Conservation (phyloP, 2,113 vertebrate species). For the Pseudorhombus dupliciocellatus region DNA sequence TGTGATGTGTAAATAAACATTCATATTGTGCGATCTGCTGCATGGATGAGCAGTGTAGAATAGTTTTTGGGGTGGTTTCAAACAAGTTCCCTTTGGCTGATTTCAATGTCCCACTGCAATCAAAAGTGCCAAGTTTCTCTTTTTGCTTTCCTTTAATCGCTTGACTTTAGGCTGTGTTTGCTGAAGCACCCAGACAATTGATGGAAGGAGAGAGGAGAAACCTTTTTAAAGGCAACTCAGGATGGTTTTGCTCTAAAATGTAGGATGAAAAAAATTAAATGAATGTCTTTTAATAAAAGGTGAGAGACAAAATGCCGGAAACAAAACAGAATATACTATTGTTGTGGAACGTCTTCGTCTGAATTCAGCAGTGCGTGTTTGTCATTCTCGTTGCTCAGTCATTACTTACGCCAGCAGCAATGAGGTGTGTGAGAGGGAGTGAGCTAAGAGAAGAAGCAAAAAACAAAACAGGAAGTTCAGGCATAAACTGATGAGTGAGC, state of each 20-base stretch:
- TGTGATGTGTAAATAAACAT: no score
- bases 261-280: background rate
- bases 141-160: background rate
- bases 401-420: constrained; percentile 21
- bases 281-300: background rate
- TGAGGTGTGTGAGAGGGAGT: background rate
- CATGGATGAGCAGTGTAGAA: no score
- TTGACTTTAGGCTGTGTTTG: background rate
- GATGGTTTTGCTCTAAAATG: background rate
- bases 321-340: background rate
- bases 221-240: background rate
- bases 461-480: constrained; percentile 6
- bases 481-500: background rate
- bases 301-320: background rate
- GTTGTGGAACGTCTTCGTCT: background rate
- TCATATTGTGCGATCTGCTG: no score
- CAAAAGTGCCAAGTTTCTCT: background rate
- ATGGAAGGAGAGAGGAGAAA: background rate
- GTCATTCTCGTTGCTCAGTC: constrained; percentile 6
- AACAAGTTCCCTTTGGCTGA: no score
- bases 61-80: no score
- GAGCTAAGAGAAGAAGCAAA: background rate
- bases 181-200: background rate
- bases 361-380: constrained; percentile 5
- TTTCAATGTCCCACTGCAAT: no score